phyloP scores from a whole-genome alignment of 2,888 invertebrate species.

The Stenolophus ochropezus region DNA sequence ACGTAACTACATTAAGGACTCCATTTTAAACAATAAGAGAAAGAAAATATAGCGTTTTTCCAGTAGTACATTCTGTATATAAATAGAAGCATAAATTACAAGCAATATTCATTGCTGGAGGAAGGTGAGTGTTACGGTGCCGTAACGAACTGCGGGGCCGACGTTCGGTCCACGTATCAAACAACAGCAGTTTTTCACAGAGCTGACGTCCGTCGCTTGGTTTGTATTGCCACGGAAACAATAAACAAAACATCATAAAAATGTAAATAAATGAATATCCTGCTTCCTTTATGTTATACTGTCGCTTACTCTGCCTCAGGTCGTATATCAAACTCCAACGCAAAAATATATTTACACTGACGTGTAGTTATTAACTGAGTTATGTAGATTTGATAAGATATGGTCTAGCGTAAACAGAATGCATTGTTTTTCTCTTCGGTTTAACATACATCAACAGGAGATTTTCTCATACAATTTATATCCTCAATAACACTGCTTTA shows the following conservation, averaged over 20 bases:
- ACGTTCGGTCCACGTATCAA: background rate
- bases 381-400: constrained; percentile 20
- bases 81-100: background rate
- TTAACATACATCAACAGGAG: background rate
- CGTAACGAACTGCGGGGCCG: background rate
- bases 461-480: background rate
- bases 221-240: constrained; percentile 27
- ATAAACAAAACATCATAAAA: constrained; percentile 39
- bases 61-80: background rate
- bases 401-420: background rate
- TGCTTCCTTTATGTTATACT: constrained; percentile 30
- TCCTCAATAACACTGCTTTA: background rate
- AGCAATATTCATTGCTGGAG: background rate
- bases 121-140: background rate
- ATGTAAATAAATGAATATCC: constrained; percentile 37
- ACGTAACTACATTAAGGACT: too few species aligned
- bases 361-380: constrained; percentile 27
- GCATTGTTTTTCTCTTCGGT: background rate
- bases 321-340: constrained; percentile 14
- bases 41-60: too few species aligned
- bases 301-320: constrained; percentile 1
- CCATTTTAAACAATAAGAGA: too few species aligned
- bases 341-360: constrained; percentile 16
- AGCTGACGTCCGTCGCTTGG: background rate
- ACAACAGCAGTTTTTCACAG: constrained; percentile 25